Base-by-base conservation (phyloP, 2,888 invertebrate genomes). In the Empis stercorea region DNA sequence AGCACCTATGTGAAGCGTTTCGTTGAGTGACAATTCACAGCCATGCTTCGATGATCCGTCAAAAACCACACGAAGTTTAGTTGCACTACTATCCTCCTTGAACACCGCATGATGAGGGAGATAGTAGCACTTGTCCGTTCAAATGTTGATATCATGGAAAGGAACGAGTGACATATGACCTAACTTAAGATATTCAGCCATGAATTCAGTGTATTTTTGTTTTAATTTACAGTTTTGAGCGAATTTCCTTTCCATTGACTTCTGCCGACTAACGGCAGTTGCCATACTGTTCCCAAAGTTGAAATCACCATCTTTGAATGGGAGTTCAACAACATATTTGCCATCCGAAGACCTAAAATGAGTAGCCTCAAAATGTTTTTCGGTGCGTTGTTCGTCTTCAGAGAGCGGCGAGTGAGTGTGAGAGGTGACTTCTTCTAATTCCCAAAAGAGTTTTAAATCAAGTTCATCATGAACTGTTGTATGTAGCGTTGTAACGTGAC, bases 91-190 rank as follows among this genome's bases (percentile, higher is more conserved):
- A 11, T 48, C 49, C 4, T 52, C 45, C 37, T 52, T 53, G 2
- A 52, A 42, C 3, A 54, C 51, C 3, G 52, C 51, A 43, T 56
- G 54, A 30, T 56, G 51, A 11, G 54, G 45, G n/a, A 53, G 40
- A 23, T 54, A 56, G 23, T 27, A 27, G 23, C 23, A 27, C 11
- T 50, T 46, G 13, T 32, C 34, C 15, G 32, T 39, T 4, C 30
- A 45, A 10, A 45, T 44, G 13, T 46, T 30, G 11, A 47, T 17
- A 38, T 54, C 45, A 17, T 42, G 10, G 7, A 40, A 10, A 3
- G 41, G 17, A 16, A 53, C 27, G n/a, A 36, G 30, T 20, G 42
- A 44, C 52, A 54, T 52, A n/a, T 54, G 52, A 10, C 49, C 51
- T 17, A 51, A 42, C 4, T 16, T 30, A 11, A 51, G 15, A 45